Percentiles rank a stretch among this genome's conserved stretches.
Evolutionary conservation across 2,113 vertebrate genomes (phyloP).

Genomic region (Petrocephalus microphthalmus): DNA sequence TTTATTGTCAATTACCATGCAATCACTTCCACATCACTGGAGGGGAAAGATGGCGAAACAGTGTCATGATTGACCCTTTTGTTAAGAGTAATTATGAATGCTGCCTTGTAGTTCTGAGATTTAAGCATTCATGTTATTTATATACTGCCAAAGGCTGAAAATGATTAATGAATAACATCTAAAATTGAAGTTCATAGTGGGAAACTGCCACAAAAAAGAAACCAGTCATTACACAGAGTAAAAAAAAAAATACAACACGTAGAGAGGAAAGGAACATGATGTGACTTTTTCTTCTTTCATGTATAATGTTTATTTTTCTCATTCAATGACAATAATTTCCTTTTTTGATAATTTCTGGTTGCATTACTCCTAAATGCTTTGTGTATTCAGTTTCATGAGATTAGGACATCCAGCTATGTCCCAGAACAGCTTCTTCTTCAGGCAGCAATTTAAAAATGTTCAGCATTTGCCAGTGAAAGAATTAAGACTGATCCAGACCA

Average conservation of each 20-base stretch:
- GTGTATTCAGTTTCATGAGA: neutral
- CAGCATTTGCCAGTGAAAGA: neutral
- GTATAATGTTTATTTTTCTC: neutral
- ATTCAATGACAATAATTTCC: neutral
- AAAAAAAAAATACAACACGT: no score
- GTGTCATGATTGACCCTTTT: neutral
- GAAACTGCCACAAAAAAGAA: neutral
- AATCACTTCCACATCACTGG: neutral
- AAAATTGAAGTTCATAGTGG: neutral
- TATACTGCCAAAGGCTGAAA: neutral
- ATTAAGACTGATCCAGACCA: neutral
- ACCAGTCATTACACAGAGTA: neutral
- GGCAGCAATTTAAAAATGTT: no score
- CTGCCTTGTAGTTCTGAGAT: neutral
- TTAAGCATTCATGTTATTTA: neutral
- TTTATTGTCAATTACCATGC: neutral
- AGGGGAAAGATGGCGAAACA: neutral
- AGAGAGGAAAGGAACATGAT: neutral
- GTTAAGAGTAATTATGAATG: neutral
- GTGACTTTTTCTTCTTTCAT: neutral
- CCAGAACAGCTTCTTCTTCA: neutral
- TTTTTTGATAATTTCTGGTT: neutral
- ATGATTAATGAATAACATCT: neutral
- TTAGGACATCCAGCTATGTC: neutral
- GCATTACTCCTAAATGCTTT: neutral